These are phyloP conservation scores for Eublepharis macularius DNA, from an alignment of 2,113 vertebrate species.

Conservation along the genomic window DNA sequence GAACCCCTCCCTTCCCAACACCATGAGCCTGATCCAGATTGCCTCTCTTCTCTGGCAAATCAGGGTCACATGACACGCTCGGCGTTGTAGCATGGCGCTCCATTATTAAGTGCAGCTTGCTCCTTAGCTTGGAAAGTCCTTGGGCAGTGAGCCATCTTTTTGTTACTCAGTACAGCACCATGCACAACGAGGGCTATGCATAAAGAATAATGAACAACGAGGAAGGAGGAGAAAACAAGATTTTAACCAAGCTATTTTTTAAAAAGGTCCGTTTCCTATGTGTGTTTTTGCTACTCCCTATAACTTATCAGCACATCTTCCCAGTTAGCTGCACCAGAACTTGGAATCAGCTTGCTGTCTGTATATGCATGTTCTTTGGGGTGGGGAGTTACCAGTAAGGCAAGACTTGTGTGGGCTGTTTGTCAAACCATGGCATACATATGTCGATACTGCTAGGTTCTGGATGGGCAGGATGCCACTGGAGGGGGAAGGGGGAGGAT, in stretches of 20 bases:
- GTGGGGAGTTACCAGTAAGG: no score
- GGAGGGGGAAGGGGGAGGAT: background rate
- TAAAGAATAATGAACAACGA: background rate
- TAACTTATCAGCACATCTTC: background rate
- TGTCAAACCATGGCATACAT: no score
- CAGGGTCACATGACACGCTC: no score
- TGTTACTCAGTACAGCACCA: no score
- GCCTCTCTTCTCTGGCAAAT: no score
- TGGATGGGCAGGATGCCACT: background rate
- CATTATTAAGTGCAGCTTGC: no score
- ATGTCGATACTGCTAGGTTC: background rate
- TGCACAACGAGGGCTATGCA: background rate
- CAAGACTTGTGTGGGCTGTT: fast-evolving
- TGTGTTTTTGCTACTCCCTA: background rate
- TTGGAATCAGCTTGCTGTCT: background rate
- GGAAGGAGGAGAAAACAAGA: background rate
- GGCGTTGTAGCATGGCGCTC: no score
- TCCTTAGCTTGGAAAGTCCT: no score
- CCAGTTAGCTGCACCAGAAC: background rate
- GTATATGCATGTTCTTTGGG: background rate
- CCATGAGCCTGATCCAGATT: no score
- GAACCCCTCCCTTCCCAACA: no score
- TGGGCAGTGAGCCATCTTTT: no score
- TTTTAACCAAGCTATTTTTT: background rate
- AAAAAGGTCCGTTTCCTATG: background rate